phyloP scores from a whole-genome alignment of 2,888 invertebrate species.

The Bunonema sp. region DNA sequence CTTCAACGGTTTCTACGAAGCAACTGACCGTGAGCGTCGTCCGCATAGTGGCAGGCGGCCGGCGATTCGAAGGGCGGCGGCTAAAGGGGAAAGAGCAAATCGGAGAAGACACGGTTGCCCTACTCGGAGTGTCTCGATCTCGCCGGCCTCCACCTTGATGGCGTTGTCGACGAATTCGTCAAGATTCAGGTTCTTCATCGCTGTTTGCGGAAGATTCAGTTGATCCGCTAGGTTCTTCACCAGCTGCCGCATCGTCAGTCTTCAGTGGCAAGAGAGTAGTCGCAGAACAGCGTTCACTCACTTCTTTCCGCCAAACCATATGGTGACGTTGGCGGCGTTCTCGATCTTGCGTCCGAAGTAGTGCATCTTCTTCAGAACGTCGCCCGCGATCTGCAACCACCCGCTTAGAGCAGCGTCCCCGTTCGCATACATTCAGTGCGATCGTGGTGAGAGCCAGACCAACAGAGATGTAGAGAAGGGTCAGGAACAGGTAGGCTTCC shows the following conservation, averaged over 20 bases:
- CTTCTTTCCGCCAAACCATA: constrained; percentile 42
- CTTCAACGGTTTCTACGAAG: too few species aligned
- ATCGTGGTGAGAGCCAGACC: constrained; percentile 39
- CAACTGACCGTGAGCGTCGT: constrained; percentile 2
- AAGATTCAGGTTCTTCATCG: constrained; percentile 25
- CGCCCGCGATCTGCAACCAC: constrained; percentile 29
- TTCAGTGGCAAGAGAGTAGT: constrained; percentile 6
- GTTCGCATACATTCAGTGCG: too few species aligned
- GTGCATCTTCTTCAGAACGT: constrained; percentile 33
- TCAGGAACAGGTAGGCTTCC: constrained; percentile 35
- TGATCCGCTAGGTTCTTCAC: constrained; percentile 39
- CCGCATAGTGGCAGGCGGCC: constrained; percentile 3
- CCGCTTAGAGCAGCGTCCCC: too few species aligned
- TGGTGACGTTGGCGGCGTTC: constrained; percentile 35
- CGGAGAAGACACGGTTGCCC: neutral
- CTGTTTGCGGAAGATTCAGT: constrained; percentile 33
- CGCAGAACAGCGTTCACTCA: constrained; percentile 4
- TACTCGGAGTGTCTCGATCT: constrained; percentile 29
- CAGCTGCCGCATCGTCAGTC: constrained; percentile 35
- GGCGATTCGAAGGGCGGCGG: constrained; percentile 33
- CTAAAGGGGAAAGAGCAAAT: constrained; percentile 6
- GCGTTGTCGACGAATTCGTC: constrained; percentile 41
- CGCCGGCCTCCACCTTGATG: constrained; percentile 38
- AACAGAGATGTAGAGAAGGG: constrained; percentile 36
- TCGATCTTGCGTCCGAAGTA: constrained; percentile 41